These are phyloP conservation scores for Drosophila mauritiana DNA, from an alignment of 1,140 invertebrate genomes.

Conservation along the genomic window DNA sequence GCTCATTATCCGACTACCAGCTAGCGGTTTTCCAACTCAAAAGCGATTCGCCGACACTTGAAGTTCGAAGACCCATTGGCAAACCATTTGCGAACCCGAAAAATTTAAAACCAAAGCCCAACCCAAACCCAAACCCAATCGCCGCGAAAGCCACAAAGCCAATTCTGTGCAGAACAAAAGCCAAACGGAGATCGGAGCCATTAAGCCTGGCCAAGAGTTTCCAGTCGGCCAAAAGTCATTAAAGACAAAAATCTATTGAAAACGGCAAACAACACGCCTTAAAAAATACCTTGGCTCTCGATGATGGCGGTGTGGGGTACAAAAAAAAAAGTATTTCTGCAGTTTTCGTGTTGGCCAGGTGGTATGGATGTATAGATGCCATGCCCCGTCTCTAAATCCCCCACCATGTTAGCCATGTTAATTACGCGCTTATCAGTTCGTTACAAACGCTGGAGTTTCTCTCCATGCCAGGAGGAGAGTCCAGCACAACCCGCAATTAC, in stretches of 20 bases:
- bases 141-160: conserved; percentile 47
- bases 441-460: conserved; percentile 47
- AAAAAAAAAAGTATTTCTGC: conserved; percentile 29
- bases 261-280: conserved; percentile 70
- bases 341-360: conserved; percentile 35
- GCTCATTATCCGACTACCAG: conserved; percentile 38
- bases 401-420: conserved; percentile 44
- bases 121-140: no score
- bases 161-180: conserved; percentile 74
- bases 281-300: conserved; percentile 56
- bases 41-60: conserved; percentile 38
- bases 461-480: background rate
- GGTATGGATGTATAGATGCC: conserved; percentile 23
- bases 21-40: conserved; percentile 45
- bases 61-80: conserved; percentile 14
- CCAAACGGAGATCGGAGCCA: conserved; percentile 59
- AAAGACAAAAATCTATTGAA: conserved; percentile 80
- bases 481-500: conserved; percentile 25
- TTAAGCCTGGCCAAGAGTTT: conserved; percentile 53
- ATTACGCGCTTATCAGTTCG: conserved; percentile 80
- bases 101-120: conserved; percentile 25
- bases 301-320: conserved; percentile 4
- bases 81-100: conserved; percentile 11
- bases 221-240: conserved; percentile 69
- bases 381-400: conserved; percentile 1